Percentiles rank a stretch among this genome's conserved stretches.
These are phyloP conservation scores for Aphelinus atriplicis DNA, from an alignment of 1,140 invertebrate genomes.

Conservation along the genomic window DNA sequence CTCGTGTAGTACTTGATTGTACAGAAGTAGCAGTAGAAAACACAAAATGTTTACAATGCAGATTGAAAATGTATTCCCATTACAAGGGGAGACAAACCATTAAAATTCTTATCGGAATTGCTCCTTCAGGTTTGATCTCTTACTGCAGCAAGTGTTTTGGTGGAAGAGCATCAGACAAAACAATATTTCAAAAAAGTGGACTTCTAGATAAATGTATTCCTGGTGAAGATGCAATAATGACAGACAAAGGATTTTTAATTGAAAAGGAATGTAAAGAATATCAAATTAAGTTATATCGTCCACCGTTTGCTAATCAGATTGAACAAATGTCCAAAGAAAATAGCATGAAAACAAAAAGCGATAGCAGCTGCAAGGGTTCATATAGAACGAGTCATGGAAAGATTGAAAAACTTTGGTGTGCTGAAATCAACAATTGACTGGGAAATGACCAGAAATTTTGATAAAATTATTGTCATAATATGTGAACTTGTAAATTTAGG, in stretches of 20 bases:
- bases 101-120: slow-evolving; percentile 55
- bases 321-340: slow-evolving; percentile 43
- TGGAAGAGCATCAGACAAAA: slow-evolving; percentile 50
- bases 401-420: slow-evolving; percentile 50
- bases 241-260: slow-evolving; percentile 40
- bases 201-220: slow-evolving; percentile 21
- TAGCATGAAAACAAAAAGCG: slow-evolving; percentile 45
- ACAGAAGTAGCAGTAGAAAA: slow-evolving; percentile 43
- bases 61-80: slow-evolving; percentile 45
- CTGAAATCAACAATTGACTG: slow-evolving; percentile 35
- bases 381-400: slow-evolving; percentile 43
- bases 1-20: slow-evolving; percentile 46
- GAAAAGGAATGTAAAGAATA: slow-evolving; percentile 38
- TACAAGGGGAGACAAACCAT: slow-evolving; percentile 50
- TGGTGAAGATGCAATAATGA: slow-evolving; percentile 36
- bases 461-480: slow-evolving; percentile 29
- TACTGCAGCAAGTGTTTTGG: slow-evolving; percentile 51
- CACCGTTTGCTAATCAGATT: slow-evolving; percentile 36
- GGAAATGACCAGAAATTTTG: slow-evolving; percentile 11
- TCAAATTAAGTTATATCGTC: slow-evolving; percentile 36
- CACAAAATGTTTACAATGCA: slow-evolving; percentile 42
- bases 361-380: slow-evolving; percentile 45
- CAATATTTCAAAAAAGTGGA: slow-evolving; percentile 42
- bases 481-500: slow-evolving; percentile 24
- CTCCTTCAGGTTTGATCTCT: slow-evolving; percentile 48